Percentiles rank a stretch among this genome's conserved stretches.
These are phyloP conservation scores for Centropus bengalensis DNA, from an alignment of 2,113 vertebrate species.

Conservation along the genomic window DNA sequence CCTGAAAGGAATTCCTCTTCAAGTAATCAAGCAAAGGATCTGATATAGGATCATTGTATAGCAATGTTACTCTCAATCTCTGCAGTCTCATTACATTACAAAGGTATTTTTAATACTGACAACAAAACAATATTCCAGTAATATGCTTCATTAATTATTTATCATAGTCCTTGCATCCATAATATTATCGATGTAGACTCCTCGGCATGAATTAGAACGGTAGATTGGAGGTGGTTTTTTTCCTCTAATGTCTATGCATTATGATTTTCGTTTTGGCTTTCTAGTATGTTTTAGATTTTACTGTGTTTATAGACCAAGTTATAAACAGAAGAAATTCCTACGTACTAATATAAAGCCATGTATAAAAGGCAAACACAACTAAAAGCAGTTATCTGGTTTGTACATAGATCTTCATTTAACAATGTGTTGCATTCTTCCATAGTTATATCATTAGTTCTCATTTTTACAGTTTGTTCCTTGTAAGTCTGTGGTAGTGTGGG, in stretches of 20 bases:
- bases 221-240: neutral
- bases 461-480: neutral
- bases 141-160: conserved; percentile 67
- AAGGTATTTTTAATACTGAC: conserved; percentile 69
- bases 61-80: neutral
- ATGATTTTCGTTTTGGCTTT: conserved; percentile 56
- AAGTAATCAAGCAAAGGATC: conserved; percentile 29
- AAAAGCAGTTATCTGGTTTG: neutral
- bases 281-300: conserved; percentile 42
- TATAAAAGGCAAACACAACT: neutral
- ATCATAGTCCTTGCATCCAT: conserved; percentile 35
- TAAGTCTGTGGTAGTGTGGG: neutral
- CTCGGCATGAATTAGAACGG: neutral
- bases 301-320: conserved; percentile 17
- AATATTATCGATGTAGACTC: conserved; percentile 66
- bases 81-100: conserved; percentile 68
- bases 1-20: conserved; percentile 1
- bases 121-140: conserved; percentile 65
- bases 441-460: neutral
- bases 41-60: neutral
- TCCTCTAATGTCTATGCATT: conserved; percentile 49
- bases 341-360: neutral
- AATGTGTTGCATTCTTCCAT: neutral
- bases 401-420: neutral
- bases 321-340: conserved; percentile 56